Conservation (phyloP, 2,797 vertebrate genomes). For the Aselliscus stoliczkanus region DNA sequence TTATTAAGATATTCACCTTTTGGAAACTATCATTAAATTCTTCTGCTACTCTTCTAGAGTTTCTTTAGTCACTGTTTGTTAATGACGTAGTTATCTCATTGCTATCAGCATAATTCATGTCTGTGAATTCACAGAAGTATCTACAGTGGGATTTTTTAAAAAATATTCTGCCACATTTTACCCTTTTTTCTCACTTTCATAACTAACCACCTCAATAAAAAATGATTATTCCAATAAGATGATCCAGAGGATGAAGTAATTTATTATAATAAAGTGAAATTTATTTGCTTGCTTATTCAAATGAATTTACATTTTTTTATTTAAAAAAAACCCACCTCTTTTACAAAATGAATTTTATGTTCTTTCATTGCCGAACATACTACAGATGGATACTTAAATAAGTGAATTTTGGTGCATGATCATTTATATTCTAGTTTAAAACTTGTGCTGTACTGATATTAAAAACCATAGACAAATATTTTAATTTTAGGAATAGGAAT, state of each 20-base stretch:
- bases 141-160: background rate
- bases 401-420: background rate
- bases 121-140: background rate
- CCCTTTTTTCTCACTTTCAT: background rate
- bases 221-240: background rate
- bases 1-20: background rate
- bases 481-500: background rate
- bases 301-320: background rate
- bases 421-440: background rate
- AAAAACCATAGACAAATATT: background rate
- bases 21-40: background rate
- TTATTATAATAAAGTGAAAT: constrained; percentile 11
- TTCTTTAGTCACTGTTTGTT: background rate
- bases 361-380: background rate
- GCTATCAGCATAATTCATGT: background rate
- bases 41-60: background rate
- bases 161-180: background rate
- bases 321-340: background rate
- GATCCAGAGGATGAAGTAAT: background rate
- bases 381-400: background rate
- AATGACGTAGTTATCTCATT: background rate
- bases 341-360: background rate
- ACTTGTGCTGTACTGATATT: background rate
- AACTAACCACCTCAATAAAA: background rate
- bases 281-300: background rate